Percentiles rank a stretch among this genome's conserved stretches.
phyloP scores from a whole-genome alignment of 1,140 invertebrate species.

The Aradophagus sp. region DNA sequence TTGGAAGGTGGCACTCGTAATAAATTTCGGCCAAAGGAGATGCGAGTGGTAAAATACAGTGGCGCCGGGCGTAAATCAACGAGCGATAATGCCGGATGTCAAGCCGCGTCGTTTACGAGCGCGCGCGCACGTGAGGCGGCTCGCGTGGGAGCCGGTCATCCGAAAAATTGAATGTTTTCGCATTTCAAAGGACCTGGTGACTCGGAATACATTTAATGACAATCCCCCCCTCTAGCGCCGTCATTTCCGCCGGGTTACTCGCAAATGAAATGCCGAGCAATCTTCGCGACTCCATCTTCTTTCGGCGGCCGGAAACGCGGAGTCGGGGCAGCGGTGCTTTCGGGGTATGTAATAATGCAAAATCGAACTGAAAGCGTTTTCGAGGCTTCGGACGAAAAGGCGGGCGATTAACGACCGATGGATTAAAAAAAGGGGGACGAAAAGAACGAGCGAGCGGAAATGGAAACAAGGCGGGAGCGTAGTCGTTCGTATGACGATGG shows the following conservation, averaged over 20 bases:
- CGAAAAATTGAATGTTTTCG: slow-evolving; percentile 57
- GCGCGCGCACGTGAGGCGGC: slow-evolving; percentile 23
- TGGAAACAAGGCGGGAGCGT: no score
- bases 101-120: slow-evolving; percentile 67
- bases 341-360: no score
- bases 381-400: no score
- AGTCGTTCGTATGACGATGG: no score
- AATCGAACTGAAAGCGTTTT: no score
- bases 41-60: slow-evolving; percentile 69
- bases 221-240: slow-evolving; percentile 12
- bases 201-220: slow-evolving; percentile 50
- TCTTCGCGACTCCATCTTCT: background rate
- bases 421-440: no score
- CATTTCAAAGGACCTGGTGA: slow-evolving; percentile 44
- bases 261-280: background rate
- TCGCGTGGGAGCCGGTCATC: slow-evolving; percentile 42
- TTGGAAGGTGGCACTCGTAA: slow-evolving; percentile 55
- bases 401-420: no score
- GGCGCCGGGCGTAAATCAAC: slow-evolving; percentile 68
- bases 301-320: no score
- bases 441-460: no score
- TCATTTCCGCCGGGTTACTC: slow-evolving; percentile 24
- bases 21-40: slow-evolving; percentile 70
- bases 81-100: slow-evolving; percentile 71
- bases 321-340: no score